Evolutionary conservation across 2,888 invertebrate genomes (phyloP), one percentile per base, ranked within the genome.

Genomic region (Glyphotaelius pellucidus): DNA sequence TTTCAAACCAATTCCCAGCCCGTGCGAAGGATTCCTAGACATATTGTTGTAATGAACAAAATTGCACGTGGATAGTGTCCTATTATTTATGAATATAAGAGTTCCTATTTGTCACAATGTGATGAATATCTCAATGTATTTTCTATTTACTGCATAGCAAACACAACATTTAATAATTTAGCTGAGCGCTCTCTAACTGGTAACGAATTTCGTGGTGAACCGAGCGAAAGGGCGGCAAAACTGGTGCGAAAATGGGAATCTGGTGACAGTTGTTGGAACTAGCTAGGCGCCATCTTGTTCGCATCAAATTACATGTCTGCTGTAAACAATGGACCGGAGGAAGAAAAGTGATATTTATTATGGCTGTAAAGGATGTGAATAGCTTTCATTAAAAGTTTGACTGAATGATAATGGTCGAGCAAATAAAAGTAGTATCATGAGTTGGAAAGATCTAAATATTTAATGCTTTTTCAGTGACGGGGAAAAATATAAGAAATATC

Each of bases 251-350:
- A 38, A 35, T 83, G 83, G 25, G 35, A 14, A 9, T 35, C 83
- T 83, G 83, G 83, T 38, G 83, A 83, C 83, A 83, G 83, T n/a
- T 25, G 83, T 38, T 83, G 35, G 5, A 35, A 83, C 25, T 35
- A 83, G 83, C 35, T 19, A 38, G 83, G 14, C 83, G 83, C 83
- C 83, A 83, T 83, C 35, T 83, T 83, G 25, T 35, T 25, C 19
- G 35, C 35, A 35, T 83, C 83, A 38, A 83, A 83, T 83, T 83
- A 35, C 35, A 35, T 35, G n/a, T 67, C 67, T 25, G 67, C 5
- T 67, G 67, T 67, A 67, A 67, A n/a, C 67, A 67, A 67, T 67
- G 2, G n/a, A 2, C 67, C 67, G 25, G 25, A 67, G n/a, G 25
- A 67, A 67, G 67, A 67, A 67, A 67, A 25, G 9, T 9, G 25